Conservation (phyloP, 2,888 invertebrate genomes). For the Himalopsyche japonica region DNA sequence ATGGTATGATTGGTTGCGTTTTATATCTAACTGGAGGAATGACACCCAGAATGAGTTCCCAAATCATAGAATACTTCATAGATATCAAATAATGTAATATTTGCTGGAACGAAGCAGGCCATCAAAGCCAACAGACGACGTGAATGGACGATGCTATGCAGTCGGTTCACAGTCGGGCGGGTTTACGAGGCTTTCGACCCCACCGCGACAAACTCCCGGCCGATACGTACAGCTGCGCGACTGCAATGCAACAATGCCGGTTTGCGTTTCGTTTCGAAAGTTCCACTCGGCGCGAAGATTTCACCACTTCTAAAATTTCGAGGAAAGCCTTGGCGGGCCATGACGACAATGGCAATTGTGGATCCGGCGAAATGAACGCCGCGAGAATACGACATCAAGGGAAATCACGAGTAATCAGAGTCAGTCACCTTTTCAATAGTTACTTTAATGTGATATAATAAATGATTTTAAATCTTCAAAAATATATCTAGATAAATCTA, state of each 20-base stretch:
- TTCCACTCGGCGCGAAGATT: background rate
- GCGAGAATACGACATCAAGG: background rate
- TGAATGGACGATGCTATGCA: background rate
- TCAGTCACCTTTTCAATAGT: too few species aligned
- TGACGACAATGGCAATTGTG: background rate
- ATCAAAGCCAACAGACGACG: slow-evolving; percentile 5
- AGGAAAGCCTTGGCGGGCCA: background rate
- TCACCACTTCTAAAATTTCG: background rate
- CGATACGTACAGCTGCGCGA: background rate
- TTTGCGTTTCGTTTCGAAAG: background rate
- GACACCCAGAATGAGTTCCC: too few species aligned
- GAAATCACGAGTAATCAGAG: background rate
- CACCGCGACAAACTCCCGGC: background rate
- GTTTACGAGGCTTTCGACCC: background rate
- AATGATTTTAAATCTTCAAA: too few species aligned
- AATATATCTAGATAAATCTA: too few species aligned
- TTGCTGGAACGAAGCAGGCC: background rate
- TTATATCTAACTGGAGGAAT: too few species aligned
- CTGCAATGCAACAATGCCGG: background rate
- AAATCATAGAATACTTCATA: too few species aligned
- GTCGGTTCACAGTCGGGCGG: background rate
- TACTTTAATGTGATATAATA: too few species aligned
- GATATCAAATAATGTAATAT: background rate
- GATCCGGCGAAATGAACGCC: background rate
- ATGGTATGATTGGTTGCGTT: too few species aligned